These are phyloP conservation scores for Datnioides undecimradiatus DNA, from an alignment of 2,113 vertebrate species.

Conservation along the genomic window DNA sequence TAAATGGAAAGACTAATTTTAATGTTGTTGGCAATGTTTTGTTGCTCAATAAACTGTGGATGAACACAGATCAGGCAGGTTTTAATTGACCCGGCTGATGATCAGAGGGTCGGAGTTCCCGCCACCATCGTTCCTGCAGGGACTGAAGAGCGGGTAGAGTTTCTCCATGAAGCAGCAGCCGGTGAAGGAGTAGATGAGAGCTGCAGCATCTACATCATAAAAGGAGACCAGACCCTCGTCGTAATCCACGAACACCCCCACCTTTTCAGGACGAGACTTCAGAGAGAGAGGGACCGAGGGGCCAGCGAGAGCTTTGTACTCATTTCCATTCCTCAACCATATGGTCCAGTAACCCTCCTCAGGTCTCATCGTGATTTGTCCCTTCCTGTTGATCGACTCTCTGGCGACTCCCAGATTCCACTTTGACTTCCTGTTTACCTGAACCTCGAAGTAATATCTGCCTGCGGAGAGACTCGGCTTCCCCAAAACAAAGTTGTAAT, in stretches of 20 bases:
- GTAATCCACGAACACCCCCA: conserved; percentile 47
- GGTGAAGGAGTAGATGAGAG: conserved; percentile 28
- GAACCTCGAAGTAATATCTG: conserved; percentile 37
- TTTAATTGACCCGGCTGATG: conserved; percentile 17
- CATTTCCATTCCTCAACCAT: neutral
- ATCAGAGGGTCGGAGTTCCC: conserved; percentile 25
- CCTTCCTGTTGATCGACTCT: conserved; percentile 16
- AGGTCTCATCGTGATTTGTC: neutral
- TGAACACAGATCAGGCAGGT: neutral
- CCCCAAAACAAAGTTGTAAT: neutral
- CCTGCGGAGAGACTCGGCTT: conserved; percentile 33
- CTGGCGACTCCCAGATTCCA: conserved; percentile 26
- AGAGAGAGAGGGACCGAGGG: neutral
- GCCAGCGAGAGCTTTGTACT: neutral
- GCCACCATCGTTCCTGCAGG: neutral
- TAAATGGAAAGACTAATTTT: neutral
- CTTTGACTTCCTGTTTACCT: neutral
- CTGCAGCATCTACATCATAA: conserved; percentile 17
- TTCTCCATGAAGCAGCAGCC: conserved; percentile 24
- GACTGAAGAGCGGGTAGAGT: conserved; percentile 22
- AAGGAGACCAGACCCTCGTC: conserved; percentile 51
- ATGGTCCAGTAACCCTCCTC: neutral
- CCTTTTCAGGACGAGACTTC: conserved; percentile 1
- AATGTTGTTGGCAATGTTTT: neutral
- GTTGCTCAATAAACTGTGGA: neutral